These are phyloP conservation scores for Phyllotis vaccarum DNA, from an alignment of 2,797 vertebrate genomes.

Conservation along the genomic window DNA sequence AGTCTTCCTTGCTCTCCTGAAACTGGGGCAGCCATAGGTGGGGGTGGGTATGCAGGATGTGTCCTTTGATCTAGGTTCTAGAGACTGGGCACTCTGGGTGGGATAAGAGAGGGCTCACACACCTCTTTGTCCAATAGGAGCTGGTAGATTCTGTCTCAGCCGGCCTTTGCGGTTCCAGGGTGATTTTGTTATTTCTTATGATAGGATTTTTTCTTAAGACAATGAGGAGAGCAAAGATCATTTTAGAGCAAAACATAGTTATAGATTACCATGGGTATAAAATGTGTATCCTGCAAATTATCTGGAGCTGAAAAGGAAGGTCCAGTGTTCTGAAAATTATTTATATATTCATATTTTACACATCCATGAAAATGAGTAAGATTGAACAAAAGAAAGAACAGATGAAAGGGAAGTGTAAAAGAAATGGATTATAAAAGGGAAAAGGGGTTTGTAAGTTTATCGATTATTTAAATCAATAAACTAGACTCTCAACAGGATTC, in stretches of 20 bases:
- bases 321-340: background rate
- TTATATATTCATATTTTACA: background rate
- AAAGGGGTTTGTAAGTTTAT: no score
- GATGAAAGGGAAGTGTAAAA: background rate
- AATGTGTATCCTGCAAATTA: background rate
- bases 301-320: background rate
- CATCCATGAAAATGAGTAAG: background rate
- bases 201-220: background rate
- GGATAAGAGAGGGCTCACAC: no score
- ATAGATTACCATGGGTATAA: background rate
- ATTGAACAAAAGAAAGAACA: background rate
- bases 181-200: background rate
- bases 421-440: background rate
- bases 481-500: background rate
- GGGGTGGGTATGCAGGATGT: no score
- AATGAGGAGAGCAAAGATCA: background rate
- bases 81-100: no score
- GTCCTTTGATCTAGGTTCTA: no score
- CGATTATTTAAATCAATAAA: conserved; percentile 17
- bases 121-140: no score
- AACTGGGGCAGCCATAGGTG: no score
- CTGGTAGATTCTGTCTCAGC: no score
- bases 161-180: no score
- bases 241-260: background rate
- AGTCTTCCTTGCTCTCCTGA: no score